Conservation (phyloP, 2,113 vertebrate species). For the Crotalus tigris region DNA sequence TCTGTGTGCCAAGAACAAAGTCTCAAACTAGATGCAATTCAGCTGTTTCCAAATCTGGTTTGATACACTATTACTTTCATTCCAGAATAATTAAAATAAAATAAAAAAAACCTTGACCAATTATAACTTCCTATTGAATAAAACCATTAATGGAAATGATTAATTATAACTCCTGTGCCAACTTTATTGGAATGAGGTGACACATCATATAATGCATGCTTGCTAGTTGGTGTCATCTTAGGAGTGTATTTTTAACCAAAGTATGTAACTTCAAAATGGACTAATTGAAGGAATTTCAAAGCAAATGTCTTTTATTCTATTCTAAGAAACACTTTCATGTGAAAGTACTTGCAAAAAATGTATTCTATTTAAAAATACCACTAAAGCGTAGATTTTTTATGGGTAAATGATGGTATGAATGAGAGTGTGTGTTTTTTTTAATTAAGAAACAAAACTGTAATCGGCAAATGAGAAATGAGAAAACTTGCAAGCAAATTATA, state of each 20-base stretch:
- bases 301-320: neutral
- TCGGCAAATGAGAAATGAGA: constrained; percentile 60
- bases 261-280: neutral
- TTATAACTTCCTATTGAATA: neutral
- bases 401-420: constrained; percentile 62
- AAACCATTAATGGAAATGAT: neutral
- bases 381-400: constrained; percentile 61
- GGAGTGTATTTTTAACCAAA: neutral
- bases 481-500: constrained; percentile 52
- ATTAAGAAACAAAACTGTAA: constrained; percentile 61
- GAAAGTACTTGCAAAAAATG: constrained; percentile 20
- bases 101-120: neutral
- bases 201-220: neutral
- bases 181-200: neutral
- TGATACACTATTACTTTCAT: neutral
- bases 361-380: constrained; percentile 26
- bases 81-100: neutral
- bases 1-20: neutral
- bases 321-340: neutral
- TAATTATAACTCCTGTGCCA: neutral
- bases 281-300: neutral
- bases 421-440: constrained; percentile 62
- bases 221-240: neutral
- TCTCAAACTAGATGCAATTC: neutral
- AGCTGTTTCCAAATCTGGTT: neutral